Base-by-base conservation (phyloP, 2,113 vertebrate species). In the Notarius quadriscutis region DNA sequence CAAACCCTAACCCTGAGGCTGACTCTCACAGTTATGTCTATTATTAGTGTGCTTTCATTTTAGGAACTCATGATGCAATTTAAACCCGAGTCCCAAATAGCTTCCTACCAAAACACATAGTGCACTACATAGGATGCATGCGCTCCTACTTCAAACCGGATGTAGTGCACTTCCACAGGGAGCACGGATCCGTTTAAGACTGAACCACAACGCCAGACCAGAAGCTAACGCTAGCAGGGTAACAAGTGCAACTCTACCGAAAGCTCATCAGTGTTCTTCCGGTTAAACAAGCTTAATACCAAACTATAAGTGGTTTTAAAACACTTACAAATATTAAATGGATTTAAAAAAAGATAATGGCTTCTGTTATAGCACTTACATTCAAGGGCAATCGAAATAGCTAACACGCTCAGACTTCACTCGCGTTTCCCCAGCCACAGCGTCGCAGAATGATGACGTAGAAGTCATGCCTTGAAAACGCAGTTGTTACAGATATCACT, bases 391-490 rank as follows among this genome's bases (percentile, higher is more conserved):
- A 81, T 48, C 30, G 10, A 62, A 81, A 4, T 25, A 62, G 79
- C 9, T 48, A 81, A 62, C 57, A 4, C 30, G 5, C 9, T 15
- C 55, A 11, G 25, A 30, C 34, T 62, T 18, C 63, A 2, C 6
- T 30, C 14, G 3, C 41, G 17, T 81, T 12, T 18, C 7, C 2
- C 5, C 17, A 18, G 2, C 17, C 3, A 27, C 55, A 57, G 20
- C 22, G 94, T 91, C 94, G 92, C 91, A 78, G 25, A 30, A 17
- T 84, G 72, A 84, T 69, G 12, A 89, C 93, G 93, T 92, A 30
- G 15, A 0, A 55, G 15, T 92, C 91, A 94, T 92, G 91, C 1
- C 7, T 41, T 41, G 41, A 41, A 41, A 41, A 41, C 41, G 41
- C 41, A 41, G 41, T 41, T 41, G 3, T 41, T 41, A 41, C 11